Conservation (phyloP, 2,113 vertebrate genomes). For the Myanophis thanlyinensis region DNA sequence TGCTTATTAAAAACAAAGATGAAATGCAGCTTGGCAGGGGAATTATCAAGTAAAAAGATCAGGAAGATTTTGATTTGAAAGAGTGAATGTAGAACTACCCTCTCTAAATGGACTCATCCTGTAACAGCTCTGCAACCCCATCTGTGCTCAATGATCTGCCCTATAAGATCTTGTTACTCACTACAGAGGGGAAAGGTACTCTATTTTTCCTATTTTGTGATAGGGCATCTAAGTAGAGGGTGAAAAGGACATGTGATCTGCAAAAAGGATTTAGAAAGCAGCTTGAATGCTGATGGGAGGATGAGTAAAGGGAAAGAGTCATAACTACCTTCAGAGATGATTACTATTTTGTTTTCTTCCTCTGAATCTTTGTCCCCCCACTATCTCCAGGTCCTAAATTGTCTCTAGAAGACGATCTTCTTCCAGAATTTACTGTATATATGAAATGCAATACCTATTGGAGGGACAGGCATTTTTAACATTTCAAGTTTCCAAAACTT, state of each 20-base stretch:
- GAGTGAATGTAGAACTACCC: not conserved
- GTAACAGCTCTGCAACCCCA: not conserved
- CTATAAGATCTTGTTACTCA: not conserved
- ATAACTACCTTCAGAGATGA: not conserved
- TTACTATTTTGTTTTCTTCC: not conserved
- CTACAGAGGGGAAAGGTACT: not conserved
- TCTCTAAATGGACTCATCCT: not conserved
- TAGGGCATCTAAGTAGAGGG: not conserved
- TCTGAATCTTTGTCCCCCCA: not conserved
- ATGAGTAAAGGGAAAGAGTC: not conserved
- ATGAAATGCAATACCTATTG: not conserved
- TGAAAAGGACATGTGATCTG: not conserved
- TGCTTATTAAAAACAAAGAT: not conserved
- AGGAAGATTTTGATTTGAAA: not conserved
- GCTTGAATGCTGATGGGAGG: not conserved
- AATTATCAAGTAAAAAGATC: not conserved
- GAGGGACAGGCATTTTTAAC: not conserved
- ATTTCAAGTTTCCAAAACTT: not conserved
- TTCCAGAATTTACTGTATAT: no score
- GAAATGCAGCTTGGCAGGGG: not conserved
- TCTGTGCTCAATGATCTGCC: not conserved
- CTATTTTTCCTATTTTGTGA: not conserved
- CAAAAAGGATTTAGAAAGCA: not conserved
- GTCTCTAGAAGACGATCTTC: not conserved
- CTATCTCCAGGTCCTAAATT: not conserved